These are phyloP conservation scores for Bagarius yarrelli DNA, from an alignment of 2,113 vertebrate species.

Conservation along the genomic window DNA sequence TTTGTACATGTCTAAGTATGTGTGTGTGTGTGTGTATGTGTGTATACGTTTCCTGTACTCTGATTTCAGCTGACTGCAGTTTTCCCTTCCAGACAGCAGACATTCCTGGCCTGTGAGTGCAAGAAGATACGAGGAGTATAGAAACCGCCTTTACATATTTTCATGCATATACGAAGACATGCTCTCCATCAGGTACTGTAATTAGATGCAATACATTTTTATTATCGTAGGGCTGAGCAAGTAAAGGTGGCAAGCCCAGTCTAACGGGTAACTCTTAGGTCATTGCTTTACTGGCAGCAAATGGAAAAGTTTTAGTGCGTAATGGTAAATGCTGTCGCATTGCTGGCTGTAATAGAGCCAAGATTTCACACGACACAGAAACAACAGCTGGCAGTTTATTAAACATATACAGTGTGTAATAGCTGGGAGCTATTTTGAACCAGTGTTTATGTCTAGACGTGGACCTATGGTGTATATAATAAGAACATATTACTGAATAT, in stretches of 20 bases:
- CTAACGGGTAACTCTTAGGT: not conserved
- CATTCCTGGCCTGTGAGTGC: conserved; percentile 55
- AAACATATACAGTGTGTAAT: not conserved
- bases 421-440: not conserved
- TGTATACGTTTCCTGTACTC: conserved; percentile 43
- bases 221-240: not conserved
- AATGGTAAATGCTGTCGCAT: not conserved
- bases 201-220: not conserved
- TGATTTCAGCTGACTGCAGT: conserved; percentile 68
- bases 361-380: conserved; percentile 2
- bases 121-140: conserved; percentile 10
- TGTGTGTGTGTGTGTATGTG: conserved; percentile 11
- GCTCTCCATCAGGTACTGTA: not conserved
- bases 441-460: no score
- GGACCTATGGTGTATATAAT: not conserved
- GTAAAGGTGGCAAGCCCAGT: not conserved
- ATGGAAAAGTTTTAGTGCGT: conserved; percentile 5
- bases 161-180: not conserved
- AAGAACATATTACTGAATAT: not conserved
- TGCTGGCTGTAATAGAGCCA: not conserved
- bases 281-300: not conserved
- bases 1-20: conserved; percentile 26
- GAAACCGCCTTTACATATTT: conserved; percentile 45
- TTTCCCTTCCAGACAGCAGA: conserved; percentile 71
- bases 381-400: not conserved